These are phyloP conservation scores for Ligdia adustata DNA, from an alignment of 2,888 invertebrate species.

Conservation along the genomic window DNA sequence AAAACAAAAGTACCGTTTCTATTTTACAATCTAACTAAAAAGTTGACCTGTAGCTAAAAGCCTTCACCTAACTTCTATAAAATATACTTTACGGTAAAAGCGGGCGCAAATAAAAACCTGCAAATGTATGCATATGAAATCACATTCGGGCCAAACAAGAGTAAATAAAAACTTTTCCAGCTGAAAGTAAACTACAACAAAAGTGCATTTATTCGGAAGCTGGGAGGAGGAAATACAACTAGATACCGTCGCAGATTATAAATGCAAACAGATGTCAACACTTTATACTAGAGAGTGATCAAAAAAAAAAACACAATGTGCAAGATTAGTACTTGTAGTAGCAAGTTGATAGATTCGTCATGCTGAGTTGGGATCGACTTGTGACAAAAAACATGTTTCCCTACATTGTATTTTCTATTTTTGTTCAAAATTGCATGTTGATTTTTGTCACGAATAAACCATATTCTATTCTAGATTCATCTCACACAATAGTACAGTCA, in stretches of 20 bases:
- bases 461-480: too few relatives aligned
- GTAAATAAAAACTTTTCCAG: slow-evolving; percentile 36
- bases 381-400: too few relatives aligned
- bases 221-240: slow-evolving; percentile 40
- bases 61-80: slow-evolving; percentile 2
- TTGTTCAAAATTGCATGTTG: too few relatives aligned
- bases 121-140: slow-evolving; percentile 36
- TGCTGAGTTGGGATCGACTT: too few relatives aligned
- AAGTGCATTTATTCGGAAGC: slow-evolving; percentile 53
- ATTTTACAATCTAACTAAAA: slow-evolving; percentile 1
- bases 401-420: too few relatives aligned
- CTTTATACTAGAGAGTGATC: too few relatives aligned
- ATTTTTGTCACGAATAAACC: too few relatives aligned
- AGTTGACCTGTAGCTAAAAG: slow-evolving; percentile 2
- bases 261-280: slow-evolving; percentile 3
- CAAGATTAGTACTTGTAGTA: too few relatives aligned
- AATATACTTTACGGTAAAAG: slow-evolving; percentile 12
- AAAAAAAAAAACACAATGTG: too few relatives aligned
- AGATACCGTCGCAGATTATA: slow-evolving; percentile 3
- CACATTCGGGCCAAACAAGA: slow-evolving; percentile 34
- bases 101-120: slow-evolving; percentile 26
- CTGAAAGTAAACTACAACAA: slow-evolving; percentile 49
- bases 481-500: too few relatives aligned
- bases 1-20: too few relatives aligned
- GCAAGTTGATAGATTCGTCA: too few relatives aligned